Evolutionary conservation across 2,797 vertebrate species (phyloP), one percentile per base, ranked within the genome.

Genomic region (Phaenicophaeus curvirostris): DNA sequence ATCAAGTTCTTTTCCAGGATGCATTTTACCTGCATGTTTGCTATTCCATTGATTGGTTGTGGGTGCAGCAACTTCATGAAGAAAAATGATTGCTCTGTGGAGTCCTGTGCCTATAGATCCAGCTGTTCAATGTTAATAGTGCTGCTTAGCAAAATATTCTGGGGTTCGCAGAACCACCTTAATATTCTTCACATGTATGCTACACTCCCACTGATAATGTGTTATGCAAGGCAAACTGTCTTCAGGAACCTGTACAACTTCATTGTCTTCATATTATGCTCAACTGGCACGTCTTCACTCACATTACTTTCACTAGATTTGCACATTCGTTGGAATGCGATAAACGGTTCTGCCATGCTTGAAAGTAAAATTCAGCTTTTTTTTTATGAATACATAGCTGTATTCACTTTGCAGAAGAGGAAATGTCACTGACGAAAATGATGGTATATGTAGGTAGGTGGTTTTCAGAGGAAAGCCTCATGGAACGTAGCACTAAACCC

Each of bases 271-370:
- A 20, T n/a, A 14, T 80, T 81, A 62, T 15, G 30, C 44, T 73
- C 66, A 61, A 41, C 14, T 48, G 57, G 66, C 61, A 55, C 1
- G 1, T 63, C 62, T 88, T 79, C 30, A 68, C 2, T 69, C 2
- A 0, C 30, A 18, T 54, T 41, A 21, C 27, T 57, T 84, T 63
- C 15, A 19, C 58, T 20, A n/a, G 57, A 61, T 74, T 55, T 58
- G 53, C 35, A 16, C 30, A 3, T 57, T 69, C 13, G 28, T 11
- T 67, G 69, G 50, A 62, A 71, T 0, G 0, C 0, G 1, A 39
- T 80, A 37, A 82, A 85, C 41, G 83, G 37, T 57, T 79, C 51
- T 80, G 59, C 54, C 17, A 0, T 57, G 25, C 51, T 88, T 18
- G 31, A 4, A 58, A 83, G 57, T 57, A 54, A 82, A 88, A 58